These are phyloP conservation scores for Drosophila paracracens DNA, from an alignment of 2,888 invertebrate species.

Conservation along the genomic window DNA sequence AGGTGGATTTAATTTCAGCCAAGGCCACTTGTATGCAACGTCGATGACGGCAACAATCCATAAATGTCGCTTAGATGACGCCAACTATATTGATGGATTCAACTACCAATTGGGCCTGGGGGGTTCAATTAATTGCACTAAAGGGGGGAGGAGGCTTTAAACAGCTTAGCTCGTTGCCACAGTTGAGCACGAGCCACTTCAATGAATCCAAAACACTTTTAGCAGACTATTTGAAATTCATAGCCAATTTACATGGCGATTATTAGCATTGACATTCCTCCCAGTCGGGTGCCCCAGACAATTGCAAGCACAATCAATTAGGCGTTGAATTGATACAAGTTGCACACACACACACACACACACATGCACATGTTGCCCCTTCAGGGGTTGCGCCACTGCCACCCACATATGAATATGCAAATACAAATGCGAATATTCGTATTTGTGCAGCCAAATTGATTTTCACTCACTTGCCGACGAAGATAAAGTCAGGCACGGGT, in stretches of 20 bases:
- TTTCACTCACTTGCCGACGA: constrained; percentile 11
- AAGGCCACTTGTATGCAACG: constrained; percentile 23
- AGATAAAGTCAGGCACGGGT: constrained; percentile 23
- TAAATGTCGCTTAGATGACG: constrained; percentile 75
- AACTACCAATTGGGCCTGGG: constrained; percentile 24
- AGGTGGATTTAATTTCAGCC: constrained; percentile 20
- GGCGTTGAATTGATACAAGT: constrained; percentile 61
- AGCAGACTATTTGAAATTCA: constrained; percentile 66
- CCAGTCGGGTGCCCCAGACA: constrained; percentile 63
- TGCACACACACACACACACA: constrained; percentile 18
- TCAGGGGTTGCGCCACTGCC: constrained; percentile 13
- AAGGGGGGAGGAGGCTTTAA: constrained; percentile 35
- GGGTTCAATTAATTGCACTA: constrained; percentile 18
- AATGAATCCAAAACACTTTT: constrained; percentile 40
- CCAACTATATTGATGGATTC: constrained; percentile 79
- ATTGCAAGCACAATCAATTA: constrained; percentile 79
- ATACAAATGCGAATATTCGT: constrained; percentile 17
- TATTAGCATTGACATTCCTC: constrained; percentile 80
- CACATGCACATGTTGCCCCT: constrained; percentile 8
- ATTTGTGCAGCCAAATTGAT: constrained; percentile 46
- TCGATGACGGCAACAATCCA: constrained; percentile 54
- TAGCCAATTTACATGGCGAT: constrained; percentile 77
- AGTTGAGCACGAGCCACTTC: constrained; percentile 37
- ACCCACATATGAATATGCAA: constrained; percentile 58
- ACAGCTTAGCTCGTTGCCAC: constrained; percentile 28